These are phyloP conservation scores for Corydoras sp. DNA, from an alignment of 2,113 vertebrate genomes.

Conservation along the genomic window DNA sequence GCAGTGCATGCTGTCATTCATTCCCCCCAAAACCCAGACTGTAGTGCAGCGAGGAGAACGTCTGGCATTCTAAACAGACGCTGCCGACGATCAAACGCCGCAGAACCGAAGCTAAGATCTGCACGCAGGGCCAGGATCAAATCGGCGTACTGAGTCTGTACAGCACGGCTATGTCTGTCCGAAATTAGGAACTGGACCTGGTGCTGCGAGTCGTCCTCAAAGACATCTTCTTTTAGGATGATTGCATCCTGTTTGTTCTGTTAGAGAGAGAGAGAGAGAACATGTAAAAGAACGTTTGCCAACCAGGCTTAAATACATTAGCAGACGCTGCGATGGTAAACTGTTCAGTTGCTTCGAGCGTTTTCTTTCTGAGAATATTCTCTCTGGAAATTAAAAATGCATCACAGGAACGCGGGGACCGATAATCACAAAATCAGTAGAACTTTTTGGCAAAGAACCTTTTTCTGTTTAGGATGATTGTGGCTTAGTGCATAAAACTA, in stretches of 20 bases:
- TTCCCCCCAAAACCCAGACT: slow-evolving; percentile 44
- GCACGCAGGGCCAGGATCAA: neutral
- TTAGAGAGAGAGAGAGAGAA: neutral
- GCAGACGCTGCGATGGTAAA: slow-evolving; percentile 13
- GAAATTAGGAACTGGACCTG: neutral
- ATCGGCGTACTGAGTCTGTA: neutral
- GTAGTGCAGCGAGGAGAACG: slow-evolving; percentile 36
- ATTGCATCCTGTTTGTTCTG: no score
- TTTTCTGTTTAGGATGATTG: no score
- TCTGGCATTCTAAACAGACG: slow-evolving; percentile 6
- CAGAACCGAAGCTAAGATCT: neutral
- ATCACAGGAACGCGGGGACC: no score
- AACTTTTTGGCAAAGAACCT: no score
- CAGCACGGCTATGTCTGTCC: neutral
- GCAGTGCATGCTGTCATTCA: slow-evolving; percentile 48
- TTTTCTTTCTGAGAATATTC: neutral
- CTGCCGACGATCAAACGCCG: slow-evolving; percentile 3
- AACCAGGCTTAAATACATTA: slow-evolving; percentile 4
- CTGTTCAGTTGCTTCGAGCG: neutral
- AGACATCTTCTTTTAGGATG: no score
- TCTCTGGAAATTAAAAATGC: no score
- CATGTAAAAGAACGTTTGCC: neutral
- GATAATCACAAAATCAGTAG: neutral
- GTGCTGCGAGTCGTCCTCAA: no score
- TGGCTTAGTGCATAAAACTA: no score